Conservation (phyloP, 2,888 invertebrate genomes). For the Tipula confusa region DNA sequence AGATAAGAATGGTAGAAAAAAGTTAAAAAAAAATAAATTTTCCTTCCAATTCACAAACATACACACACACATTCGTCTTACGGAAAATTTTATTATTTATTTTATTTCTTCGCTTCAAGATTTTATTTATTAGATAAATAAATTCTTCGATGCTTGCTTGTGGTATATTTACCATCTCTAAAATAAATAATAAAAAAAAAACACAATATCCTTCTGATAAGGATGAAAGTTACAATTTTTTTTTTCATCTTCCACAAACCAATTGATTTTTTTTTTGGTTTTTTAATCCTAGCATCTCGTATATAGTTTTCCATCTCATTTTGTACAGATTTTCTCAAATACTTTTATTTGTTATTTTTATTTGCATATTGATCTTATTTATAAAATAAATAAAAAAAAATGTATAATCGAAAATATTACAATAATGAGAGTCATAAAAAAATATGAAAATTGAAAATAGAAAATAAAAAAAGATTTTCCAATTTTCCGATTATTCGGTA, state of each 20-base stretch:
- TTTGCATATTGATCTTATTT: constrained; percentile 9
- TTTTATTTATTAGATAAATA: constrained; percentile 1
- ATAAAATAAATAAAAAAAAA: background rate
- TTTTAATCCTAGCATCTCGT: too few species aligned
- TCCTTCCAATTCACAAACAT: background rate
- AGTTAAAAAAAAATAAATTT: background rate
- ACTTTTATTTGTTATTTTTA: background rate
- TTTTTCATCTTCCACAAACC: background rate
- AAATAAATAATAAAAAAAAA: background rate
- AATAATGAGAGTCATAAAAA: constrained; percentile 8
- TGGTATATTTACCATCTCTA: background rate
- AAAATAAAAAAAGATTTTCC: background rate
- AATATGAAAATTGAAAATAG: background rate
- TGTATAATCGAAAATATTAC: background rate
- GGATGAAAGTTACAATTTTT: background rate
- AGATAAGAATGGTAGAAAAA: background rate
- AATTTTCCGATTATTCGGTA: background rate
- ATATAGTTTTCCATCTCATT: background rate
- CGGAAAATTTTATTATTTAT: background rate
- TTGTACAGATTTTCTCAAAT: background rate
- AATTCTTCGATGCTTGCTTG: background rate
- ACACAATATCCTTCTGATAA: background rate
- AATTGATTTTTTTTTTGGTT: background rate
- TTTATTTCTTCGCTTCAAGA: background rate
- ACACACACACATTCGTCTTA: background rate